These are phyloP conservation scores for Phoenoteleia sp. DNA, from an alignment of 2,888 invertebrate genomes.

Conservation along the genomic window DNA sequence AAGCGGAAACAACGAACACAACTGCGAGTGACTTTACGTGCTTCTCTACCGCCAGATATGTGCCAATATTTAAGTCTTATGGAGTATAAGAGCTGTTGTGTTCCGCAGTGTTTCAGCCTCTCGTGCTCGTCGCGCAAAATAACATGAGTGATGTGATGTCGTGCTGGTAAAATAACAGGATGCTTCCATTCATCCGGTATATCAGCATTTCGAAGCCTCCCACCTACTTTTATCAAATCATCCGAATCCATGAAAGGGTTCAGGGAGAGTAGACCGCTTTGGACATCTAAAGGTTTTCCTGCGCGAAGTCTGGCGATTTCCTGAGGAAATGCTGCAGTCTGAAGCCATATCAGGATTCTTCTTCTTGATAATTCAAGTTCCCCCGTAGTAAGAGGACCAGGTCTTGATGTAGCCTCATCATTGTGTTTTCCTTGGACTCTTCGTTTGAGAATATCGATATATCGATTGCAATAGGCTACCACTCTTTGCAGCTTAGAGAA, in stretches of 20 bases:
- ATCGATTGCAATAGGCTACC: background rate
- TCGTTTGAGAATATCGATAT: no score
- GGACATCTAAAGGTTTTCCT: background rate
- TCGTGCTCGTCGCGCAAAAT: slow-evolving; percentile 9
- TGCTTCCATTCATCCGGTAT: background rate
- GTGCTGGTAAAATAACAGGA: background rate
- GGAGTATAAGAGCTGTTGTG: slow-evolving; percentile 1
- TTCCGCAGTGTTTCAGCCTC: slow-evolving; percentile 3
- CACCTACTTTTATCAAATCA: background rate
- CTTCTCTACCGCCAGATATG: slow-evolving; percentile 22
- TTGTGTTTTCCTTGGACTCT: background rate
- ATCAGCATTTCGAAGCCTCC: background rate
- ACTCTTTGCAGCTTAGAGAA: background rate
- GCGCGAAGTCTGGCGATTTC: no score
- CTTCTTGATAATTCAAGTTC: no score
- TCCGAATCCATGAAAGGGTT: background rate
- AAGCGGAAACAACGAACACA: slow-evolving; percentile 53
- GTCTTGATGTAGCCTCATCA: background rate
- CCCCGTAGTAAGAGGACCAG: no score
- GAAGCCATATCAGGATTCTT: no score
- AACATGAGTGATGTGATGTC: background rate
- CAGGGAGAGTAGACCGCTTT: background rate
- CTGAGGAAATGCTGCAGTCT: no score
- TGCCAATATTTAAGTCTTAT: slow-evolving; percentile 8
- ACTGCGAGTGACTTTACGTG: slow-evolving; percentile 14